These are phyloP conservation scores for Drosophila mimetica DNA, from an alignment of 2,888 invertebrate genomes.

Conservation along the genomic window DNA sequence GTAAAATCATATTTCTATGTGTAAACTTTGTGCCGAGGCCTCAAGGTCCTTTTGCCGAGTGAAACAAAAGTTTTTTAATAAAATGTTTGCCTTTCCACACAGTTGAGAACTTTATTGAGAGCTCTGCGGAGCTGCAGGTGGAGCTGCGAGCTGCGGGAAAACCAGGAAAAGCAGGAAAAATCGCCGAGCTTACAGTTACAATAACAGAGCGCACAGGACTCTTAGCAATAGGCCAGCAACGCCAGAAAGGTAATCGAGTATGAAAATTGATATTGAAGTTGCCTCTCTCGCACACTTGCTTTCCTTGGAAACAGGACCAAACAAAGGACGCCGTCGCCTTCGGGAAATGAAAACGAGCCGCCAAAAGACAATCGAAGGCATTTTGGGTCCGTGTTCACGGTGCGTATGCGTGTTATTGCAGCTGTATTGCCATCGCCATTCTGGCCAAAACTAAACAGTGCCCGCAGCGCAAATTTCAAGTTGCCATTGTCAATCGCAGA, in stretches of 20 bases:
- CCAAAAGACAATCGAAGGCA: conserved; percentile 35
- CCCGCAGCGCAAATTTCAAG: conserved; percentile 42
- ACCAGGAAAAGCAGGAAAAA: conserved; percentile 14
- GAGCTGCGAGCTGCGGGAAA: too few species aligned
- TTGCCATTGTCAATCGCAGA: conserved; percentile 64
- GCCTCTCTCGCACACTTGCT: conserved; percentile 6
- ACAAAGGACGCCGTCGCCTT: conserved; percentile 16
- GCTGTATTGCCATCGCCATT: conserved; percentile 18
- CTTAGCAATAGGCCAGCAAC: conserved; percentile 55
- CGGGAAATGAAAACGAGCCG: conserved; percentile 34
- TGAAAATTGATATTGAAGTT: conserved; percentile 77
- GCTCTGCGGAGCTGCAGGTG: conserved; percentile 32
- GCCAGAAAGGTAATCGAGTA: conserved; percentile 74
- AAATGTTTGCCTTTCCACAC: conserved; percentile 75
- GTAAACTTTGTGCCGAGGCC: conserved; percentile 67
- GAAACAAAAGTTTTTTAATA: conserved; percentile 79
- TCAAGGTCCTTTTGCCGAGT: conserved; percentile 53
- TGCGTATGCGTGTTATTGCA: conserved; percentile 60
- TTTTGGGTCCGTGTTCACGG: conserved; percentile 35
- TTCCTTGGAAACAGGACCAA: conserved; percentile 24
- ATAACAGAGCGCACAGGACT: conserved; percentile 52
- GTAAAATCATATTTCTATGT: conserved; percentile 80
- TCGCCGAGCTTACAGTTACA: conserved; percentile 53
- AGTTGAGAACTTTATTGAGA: conserved; percentile 63
- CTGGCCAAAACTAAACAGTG: conserved; percentile 52